phyloP scores from a whole-genome alignment of 2,888 invertebrate species.

The Teleiodes luculella region DNA sequence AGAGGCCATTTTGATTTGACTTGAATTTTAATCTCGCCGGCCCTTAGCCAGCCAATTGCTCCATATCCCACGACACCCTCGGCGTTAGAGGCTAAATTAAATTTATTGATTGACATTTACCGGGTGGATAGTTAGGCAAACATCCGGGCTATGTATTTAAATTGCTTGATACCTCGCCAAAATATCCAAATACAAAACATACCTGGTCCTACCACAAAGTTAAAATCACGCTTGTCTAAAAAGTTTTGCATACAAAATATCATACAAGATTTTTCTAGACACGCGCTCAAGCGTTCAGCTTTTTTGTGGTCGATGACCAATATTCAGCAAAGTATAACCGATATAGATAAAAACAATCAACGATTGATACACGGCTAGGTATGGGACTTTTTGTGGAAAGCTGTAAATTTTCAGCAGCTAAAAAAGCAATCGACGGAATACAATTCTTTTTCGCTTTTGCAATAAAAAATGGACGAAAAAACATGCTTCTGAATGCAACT shows the following conservation, averaged over 20 bases:
- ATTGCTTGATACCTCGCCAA: background rate
- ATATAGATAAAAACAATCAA: background rate
- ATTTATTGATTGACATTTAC: conserved; percentile 39
- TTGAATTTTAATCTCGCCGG: conserved; percentile 6
- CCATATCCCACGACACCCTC: conserved; percentile 1
- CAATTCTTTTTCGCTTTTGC: too few relatives aligned
- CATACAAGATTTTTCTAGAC: too few relatives aligned
- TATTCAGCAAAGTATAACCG: too few relatives aligned
- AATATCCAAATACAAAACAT: background rate
- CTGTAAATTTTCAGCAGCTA: background rate
- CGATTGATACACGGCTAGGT: background rate
- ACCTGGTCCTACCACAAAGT: too few relatives aligned
- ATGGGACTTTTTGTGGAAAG: background rate
- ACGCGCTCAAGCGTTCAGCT: too few relatives aligned
- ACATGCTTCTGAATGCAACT: too few relatives aligned
- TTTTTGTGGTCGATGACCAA: too few relatives aligned
- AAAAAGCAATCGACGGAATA: too few relatives aligned
- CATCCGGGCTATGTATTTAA: background rate
- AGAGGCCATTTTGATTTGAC: background rate
- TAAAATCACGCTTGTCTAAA: too few relatives aligned
- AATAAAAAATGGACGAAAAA: too few relatives aligned
- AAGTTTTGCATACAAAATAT: too few relatives aligned
- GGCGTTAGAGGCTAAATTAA: conserved; percentile 34
- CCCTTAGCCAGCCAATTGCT: conserved; percentile 16
- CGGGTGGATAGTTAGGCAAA: conserved; percentile 8